phyloP scores from a whole-genome alignment of 1,140 invertebrate species.

The Drosophila gunungcola region DNA sequence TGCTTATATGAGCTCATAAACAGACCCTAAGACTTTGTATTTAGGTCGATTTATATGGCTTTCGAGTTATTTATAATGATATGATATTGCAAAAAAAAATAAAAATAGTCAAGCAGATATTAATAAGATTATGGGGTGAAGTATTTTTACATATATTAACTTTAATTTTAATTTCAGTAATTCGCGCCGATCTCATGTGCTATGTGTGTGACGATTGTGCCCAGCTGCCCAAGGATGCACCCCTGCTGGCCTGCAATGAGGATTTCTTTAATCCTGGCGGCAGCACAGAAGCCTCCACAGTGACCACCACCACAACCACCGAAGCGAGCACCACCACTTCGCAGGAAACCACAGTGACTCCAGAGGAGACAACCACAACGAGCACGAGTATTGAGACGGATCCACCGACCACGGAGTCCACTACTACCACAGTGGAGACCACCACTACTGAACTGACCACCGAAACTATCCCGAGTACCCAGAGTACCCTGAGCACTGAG shows the following conservation, averaged over 20 bases:
- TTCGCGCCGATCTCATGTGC: conserved; percentile 69
- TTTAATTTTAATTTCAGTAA: conserved; percentile 24
- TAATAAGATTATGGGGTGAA: too few species aligned
- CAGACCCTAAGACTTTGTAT: neutral
- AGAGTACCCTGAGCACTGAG: conserved; percentile 47
- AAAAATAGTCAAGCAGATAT: neutral
- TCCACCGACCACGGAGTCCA: conserved; percentile 18
- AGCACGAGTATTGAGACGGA: conserved; percentile 12
- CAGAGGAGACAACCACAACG: conserved; percentile 3
- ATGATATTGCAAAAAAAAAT: too few species aligned
- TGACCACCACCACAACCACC: conserved; percentile 49
- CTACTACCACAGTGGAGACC: conserved; percentile 13
- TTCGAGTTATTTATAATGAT: neutral
- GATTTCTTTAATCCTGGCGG: conserved; percentile 68
- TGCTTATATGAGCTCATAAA: neutral
- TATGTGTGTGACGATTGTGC: conserved; percentile 77
- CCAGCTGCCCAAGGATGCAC: conserved; percentile 51
- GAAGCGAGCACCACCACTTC: conserved; percentile 30
- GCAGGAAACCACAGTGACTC: conserved; percentile 15
- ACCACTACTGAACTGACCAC: conserved; percentile 31
- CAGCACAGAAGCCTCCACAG: conserved; percentile 66
- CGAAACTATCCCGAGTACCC: conserved; percentile 23
- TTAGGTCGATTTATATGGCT: neutral
- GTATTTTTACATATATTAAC: too few species aligned
- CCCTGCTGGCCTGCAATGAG: conserved; percentile 65